Evolutionary conservation across 2,797 vertebrate species (phyloP).

Genomic region (Erpetoichthys calabaricus): DNA sequence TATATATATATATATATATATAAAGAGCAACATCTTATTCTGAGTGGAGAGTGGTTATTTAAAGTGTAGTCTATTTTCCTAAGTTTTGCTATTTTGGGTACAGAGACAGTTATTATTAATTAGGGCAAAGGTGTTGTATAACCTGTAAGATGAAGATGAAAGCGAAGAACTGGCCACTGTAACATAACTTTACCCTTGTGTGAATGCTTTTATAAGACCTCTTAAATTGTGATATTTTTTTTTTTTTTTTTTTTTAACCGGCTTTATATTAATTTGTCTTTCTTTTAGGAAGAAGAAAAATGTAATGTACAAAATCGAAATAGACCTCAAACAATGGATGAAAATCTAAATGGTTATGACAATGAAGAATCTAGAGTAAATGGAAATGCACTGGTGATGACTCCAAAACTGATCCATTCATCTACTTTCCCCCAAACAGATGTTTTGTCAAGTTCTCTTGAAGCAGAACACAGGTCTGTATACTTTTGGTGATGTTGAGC

Average conservation of each 20-base stretch:
- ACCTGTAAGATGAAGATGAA: no score
- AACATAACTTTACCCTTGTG: no score
- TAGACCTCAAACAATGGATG: slow-evolving; percentile 37
- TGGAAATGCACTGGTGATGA: slow-evolving; percentile 31
- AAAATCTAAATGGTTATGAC: slow-evolving; percentile 50
- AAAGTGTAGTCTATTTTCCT: no score
- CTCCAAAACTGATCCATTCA: slow-evolving; percentile 40
- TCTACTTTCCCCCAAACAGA: slow-evolving; percentile 44
- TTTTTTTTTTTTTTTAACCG: neutral
- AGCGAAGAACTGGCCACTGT: no score
- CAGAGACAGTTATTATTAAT: no score
- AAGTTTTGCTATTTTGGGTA: no score
- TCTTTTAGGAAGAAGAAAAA: slow-evolving; percentile 28
- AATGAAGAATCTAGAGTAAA: slow-evolving; percentile 38
- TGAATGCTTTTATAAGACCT: neutral
- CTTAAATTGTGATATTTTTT: neutral
- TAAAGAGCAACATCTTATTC: no score
- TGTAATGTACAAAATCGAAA: slow-evolving; percentile 45
- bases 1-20: no score
- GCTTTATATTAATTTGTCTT: neutral
- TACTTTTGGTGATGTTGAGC: slow-evolving; percentile 4
- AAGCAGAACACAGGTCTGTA: slow-evolving; percentile 58
- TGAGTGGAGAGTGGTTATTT: no score
- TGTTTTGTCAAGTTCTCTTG: slow-evolving; percentile 60
- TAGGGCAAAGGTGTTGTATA: no score